Conservation (phyloP, 2,888 invertebrate genomes). For the Plagodis pulveraria region DNA sequence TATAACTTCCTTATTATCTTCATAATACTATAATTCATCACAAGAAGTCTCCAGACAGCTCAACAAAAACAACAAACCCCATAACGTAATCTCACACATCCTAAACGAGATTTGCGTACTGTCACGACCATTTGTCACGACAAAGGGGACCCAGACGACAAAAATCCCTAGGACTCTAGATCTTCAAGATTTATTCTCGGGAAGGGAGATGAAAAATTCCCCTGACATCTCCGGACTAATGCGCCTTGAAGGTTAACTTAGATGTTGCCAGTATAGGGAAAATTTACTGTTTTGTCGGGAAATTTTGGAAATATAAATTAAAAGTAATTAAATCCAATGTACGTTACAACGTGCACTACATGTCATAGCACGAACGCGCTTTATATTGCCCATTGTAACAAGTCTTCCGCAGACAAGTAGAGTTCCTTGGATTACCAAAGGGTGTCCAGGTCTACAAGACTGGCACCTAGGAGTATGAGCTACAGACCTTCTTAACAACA, state of each 20-base stretch:
- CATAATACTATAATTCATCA: background rate
- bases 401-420: too few relatives aligned
- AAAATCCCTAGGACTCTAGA: conserved; percentile 52
- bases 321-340: background rate
- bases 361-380: background rate
- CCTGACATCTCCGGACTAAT: conserved; percentile 53
- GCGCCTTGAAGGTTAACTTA: conserved; percentile 51
- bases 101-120: conserved; percentile 29
- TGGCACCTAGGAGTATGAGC: too few relatives aligned
- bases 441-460: too few relatives aligned
- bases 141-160: conserved; percentile 21
- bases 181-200: conserved; percentile 68
- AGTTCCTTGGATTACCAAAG: too few relatives aligned
- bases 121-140: conserved; percentile 38
- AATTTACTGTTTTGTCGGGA: conserved; percentile 9
- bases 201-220: conserved; percentile 60
- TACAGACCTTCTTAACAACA: too few relatives aligned
- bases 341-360: background rate
- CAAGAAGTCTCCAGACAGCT: conserved; percentile 1
- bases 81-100: conserved; percentile 31
- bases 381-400: too few relatives aligned
- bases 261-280: conserved; percentile 21
- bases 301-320: background rate
- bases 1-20: too few relatives aligned
- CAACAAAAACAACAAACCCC: conserved; percentile 19